Percentiles rank a stretch among this genome's conserved stretches.
phyloP scores from a whole-genome alignment of 2,797 vertebrate species.

The Acanthurus lineatus region DNA sequence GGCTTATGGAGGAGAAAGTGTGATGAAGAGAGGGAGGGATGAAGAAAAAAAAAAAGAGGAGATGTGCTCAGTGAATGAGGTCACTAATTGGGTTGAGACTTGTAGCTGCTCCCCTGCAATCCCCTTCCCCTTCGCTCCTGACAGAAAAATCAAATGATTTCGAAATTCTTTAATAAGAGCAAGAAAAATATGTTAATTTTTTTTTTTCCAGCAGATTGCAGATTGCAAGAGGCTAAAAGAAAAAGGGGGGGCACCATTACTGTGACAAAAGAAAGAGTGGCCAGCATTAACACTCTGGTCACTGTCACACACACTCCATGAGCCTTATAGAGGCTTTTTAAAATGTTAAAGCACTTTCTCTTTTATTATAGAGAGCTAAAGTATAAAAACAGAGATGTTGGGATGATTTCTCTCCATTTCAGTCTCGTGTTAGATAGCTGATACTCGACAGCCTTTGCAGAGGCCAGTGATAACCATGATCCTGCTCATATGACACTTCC shows the following conservation, averaged over 20 bases:
- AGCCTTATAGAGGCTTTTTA: neutral
- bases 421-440: neutral
- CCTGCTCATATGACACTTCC: neutral
- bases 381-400: neutral
- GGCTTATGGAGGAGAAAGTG: conserved; percentile 45
- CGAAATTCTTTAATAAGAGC: conserved; percentile 65
- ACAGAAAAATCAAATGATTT: conserved; percentile 78
- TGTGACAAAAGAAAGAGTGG: conserved; percentile 45
- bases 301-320: too few species aligned
- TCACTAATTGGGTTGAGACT: conserved; percentile 83
- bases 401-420: neutral
- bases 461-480: neutral
- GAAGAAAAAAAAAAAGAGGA: conserved; percentile 2
- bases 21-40: conserved; percentile 39
- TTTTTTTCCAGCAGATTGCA: conserved; percentile 22
- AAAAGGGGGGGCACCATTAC: neutral
- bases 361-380: neutral
- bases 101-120: conserved; percentile 67
- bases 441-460: neutral
- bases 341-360: neutral
- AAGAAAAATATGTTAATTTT: conserved; percentile 68
- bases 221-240: conserved; percentile 21
- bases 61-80: conserved; percentile 71
- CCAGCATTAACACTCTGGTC: neutral
- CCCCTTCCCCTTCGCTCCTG: conserved; percentile 48